A percentile compares a stretch with the other conserved stretches of the same genome.
Evolutionary conservation across 2,797 vertebrate genomes (phyloP).

Genomic region (Rhabdomys pumilio): DNA sequence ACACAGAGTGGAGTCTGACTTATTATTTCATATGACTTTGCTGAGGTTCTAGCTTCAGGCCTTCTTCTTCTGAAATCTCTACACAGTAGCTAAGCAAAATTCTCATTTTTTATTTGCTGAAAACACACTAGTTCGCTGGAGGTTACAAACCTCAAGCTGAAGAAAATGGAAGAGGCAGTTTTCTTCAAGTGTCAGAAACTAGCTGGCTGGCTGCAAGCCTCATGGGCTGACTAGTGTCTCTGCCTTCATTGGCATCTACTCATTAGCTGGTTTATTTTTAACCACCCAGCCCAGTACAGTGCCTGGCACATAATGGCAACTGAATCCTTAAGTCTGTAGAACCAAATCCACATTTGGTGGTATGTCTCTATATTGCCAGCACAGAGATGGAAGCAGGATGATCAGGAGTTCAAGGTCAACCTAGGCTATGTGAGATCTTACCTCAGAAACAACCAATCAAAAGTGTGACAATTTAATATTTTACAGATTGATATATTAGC

Average conservation of each 20-base stretch:
- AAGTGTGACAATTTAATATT: neutral
- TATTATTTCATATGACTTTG: neutral
- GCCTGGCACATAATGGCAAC: neutral
- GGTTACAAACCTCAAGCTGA: neutral
- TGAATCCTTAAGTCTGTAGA: neutral
- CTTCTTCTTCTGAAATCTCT: neutral
- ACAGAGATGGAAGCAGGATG: neutral
- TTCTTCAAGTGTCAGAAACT: neutral
- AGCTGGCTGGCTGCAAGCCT: too few species aligned
- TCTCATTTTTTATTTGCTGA: neutral
- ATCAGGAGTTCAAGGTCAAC: neutral
- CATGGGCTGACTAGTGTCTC: neutral
- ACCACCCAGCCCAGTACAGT: neutral
- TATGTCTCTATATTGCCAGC: neutral
- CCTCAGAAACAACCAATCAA: neutral
- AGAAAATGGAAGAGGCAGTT: neutral
- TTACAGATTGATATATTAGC: constrained; percentile 26
- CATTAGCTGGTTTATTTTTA: neutral
- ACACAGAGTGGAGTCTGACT: neutral
- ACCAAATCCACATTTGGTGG: neutral
- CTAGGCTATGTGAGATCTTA: neutral
- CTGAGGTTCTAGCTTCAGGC: neutral
- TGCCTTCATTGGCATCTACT: accelerated
- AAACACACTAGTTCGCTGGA: neutral
- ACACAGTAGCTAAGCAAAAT: neutral